These are phyloP conservation scores for Euproctis similis DNA, from an alignment of 2,888 invertebrate genomes.

Conservation along the genomic window DNA sequence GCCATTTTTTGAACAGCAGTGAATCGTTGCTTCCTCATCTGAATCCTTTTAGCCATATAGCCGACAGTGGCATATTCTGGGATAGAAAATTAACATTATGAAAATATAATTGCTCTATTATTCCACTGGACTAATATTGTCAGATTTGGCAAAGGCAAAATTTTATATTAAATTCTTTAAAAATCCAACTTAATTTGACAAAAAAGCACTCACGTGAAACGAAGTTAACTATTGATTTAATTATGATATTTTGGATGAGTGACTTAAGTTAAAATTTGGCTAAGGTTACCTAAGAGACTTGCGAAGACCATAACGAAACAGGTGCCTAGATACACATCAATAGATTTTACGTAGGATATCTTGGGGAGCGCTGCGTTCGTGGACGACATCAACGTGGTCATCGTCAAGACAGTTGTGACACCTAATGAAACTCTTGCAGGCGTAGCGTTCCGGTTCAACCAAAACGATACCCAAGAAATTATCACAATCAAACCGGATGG, in stretches of 20 bases:
- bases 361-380: conserved; percentile 97
- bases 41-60: conserved; percentile 97
- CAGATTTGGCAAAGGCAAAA: too few species aligned
- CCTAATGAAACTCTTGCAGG: conserved; percentile 95
- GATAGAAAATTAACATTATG: too few species aligned
- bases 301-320: conserved; percentile 99
- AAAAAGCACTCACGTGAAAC: too few species aligned
- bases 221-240: not conserved
- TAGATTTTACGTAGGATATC: conserved; percentile 98
- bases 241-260: not conserved
- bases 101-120: too few species aligned
- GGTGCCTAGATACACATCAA: conserved; percentile 97
- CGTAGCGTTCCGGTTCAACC: conserved; percentile 96
- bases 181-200: not conserved
- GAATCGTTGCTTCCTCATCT: conserved; percentile 95
- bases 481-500: conserved; percentile 97
- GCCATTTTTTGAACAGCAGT: conserved; percentile 93
- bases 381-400: conserved; percentile 98
- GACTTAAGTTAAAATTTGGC: not conserved
- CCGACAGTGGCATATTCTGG: conserved; percentile 99
- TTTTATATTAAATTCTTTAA: not conserved
- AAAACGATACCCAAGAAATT: conserved; percentile 98
- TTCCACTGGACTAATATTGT: too few species aligned
- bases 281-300: conserved; percentile 93
- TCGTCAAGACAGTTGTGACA: conserved; percentile 96